Base-by-base conservation (phyloP, 2,888 invertebrate genomes). In the Drosophila niveifrons region DNA sequence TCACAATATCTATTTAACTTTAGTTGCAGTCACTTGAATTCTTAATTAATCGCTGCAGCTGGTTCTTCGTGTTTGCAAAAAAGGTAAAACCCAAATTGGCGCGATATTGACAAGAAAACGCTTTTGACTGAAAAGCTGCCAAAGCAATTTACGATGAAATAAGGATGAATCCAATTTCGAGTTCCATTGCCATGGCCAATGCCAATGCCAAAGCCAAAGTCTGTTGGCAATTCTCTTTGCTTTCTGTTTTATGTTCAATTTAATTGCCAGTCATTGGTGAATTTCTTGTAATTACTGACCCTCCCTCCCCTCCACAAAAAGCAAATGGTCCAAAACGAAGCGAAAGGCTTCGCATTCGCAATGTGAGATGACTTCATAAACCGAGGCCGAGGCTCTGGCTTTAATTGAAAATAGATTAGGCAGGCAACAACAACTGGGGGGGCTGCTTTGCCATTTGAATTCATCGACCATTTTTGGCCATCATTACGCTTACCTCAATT, bases 1-100 rank as follows among this genome's bases (percentile, higher is more conserved):
- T 75, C 52, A 70, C 75, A 77, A 77, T 85, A 86, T 87, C 82
- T 84, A 81, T 86, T 87, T 87, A 87, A 72, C 79, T 87, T 83
- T 78, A 73, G 80, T 80, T 69, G 76, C 71, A 80, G 73, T 80
- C 82, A 78, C 79, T 89, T 89, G 73, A 81, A 80, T 89, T 78
- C 70, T 75, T 87, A 89, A 86, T 89, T 89, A 86, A 84, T 86
- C 78, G 79, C 66, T 34, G 17, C 34, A 17, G 3, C 17, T 29
- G 41, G 11, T 43, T 43, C 55, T 59, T 59, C 41, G 67, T 61
- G 68, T 65, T 63, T 59, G 46, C 29, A n/a, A 31, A 56, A 78
- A 65, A 78, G 70, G 59, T 70, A 66, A 51, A 39, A 48, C 8
- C 39, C 39, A 48, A 72, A 68, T 77, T 72, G 52, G 18, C 47